phyloP scores from a whole-genome alignment of 2,113 vertebrate species.

The Marmota flaviventris region DNA sequence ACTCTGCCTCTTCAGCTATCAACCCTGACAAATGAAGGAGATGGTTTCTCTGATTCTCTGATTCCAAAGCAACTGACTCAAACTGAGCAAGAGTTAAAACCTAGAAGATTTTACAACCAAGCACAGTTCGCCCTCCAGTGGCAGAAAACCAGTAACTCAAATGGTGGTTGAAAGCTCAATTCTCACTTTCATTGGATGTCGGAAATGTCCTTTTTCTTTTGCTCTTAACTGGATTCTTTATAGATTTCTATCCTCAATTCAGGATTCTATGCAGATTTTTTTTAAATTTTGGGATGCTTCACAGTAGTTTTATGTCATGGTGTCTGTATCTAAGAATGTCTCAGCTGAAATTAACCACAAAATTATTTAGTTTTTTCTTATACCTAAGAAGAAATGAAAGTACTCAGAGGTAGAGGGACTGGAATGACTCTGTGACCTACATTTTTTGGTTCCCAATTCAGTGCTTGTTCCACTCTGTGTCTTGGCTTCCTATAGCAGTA shows the following conservation, averaged over 20 bases:
- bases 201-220: conserved; percentile 23
- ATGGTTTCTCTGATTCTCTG: not conserved
- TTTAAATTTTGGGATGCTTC: not conserved
- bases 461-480: not conserved
- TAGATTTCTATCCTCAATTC: not conserved
- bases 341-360: conserved; percentile 19
- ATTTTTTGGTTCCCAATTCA: not conserved
- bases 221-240: not conserved
- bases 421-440: not conserved
- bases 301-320: not conserved
- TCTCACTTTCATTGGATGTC: not conserved
- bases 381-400: not conserved
- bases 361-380: not conserved
- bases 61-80: not conserved
- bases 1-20: not conserved
- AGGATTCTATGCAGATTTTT: not conserved
- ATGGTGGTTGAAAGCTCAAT: not conserved
- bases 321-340: not conserved
- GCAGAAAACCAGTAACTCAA: conserved; percentile 23
- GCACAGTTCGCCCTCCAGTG: conserved; percentile 75
- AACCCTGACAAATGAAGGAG: not conserved
- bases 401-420: not conserved
- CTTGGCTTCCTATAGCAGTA: not conserved
- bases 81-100: not conserved
- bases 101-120: conserved; percentile 53